Percentiles rank a stretch among this genome's conserved stretches.
Evolutionary conservation across 2,797 vertebrate species (phyloP).

Genomic region (Bryconaethiops microstoma): DNA sequence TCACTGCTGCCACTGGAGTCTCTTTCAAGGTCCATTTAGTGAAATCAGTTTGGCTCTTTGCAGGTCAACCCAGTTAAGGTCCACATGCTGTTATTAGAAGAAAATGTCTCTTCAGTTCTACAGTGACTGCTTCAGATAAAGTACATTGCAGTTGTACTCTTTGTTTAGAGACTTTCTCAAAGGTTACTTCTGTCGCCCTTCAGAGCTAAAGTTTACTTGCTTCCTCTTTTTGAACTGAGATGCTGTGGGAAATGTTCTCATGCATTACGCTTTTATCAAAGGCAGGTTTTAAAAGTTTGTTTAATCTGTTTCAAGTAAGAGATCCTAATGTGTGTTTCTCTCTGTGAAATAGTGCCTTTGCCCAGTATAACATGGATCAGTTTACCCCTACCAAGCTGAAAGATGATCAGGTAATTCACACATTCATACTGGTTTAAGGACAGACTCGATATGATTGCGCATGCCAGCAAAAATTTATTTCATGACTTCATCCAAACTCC

Average conservation of each 20-base stretch:
- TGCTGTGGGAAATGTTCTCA: neutral
- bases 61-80: too few species aligned
- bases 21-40: neutral
- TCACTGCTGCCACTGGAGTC: neutral
- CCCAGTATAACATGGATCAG: constrained; percentile 98
- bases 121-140: neutral
- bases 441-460: neutral
- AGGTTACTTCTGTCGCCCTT: neutral
- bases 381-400: constrained; percentile 91
- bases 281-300: neutral
- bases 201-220: neutral
- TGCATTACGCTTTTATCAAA: neutral
- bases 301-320: neutral
- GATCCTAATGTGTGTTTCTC: neutral
- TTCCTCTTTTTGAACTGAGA: neutral
- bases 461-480: neutral
- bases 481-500: neutral
- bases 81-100: neutral
- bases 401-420: constrained; percentile 84
- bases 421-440: neutral
- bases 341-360: constrained; percentile 84
- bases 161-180: constrained; percentile 5
- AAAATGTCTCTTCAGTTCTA: neutral
- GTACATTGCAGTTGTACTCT: neutral
- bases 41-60: neutral